Conservation (phyloP, 2,113 vertebrate species). For the Chroicocephalus ridibundus region DNA sequence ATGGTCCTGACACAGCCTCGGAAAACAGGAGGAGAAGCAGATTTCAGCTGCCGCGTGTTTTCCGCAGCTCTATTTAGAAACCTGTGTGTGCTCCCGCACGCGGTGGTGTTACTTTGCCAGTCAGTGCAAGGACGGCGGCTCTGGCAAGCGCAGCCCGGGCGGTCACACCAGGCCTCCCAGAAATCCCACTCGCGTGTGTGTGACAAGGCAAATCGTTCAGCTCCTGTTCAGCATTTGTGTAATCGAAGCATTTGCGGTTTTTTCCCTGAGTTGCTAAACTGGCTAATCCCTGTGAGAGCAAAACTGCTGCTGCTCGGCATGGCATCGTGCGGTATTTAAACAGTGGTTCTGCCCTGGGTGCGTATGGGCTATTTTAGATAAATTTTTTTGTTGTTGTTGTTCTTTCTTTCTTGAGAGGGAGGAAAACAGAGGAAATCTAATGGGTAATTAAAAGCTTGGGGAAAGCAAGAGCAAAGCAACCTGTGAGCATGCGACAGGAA, state of each 20-base stretch:
- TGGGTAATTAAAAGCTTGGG: background rate
- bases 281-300: background rate
- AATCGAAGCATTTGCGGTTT: background rate
- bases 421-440: background rate
- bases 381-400: background rate
- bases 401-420: background rate
- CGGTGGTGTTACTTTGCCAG: background rate
- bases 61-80: background rate
- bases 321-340: background rate
- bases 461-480: background rate
- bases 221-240: background rate
- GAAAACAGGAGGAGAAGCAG: background rate
- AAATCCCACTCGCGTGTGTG: background rate
- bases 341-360: background rate
- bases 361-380: background rate
- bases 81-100: fast-evolving
- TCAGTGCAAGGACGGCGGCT: background rate
- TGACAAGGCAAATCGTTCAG: background rate
- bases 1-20: background rate
- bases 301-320: background rate
- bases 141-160: background rate
- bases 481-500: background rate
- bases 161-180: background rate
- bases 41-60: background rate
- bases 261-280: background rate